phyloP scores from a whole-genome alignment of 1,140 invertebrate genomes.

The Drosophila bocki region DNA sequence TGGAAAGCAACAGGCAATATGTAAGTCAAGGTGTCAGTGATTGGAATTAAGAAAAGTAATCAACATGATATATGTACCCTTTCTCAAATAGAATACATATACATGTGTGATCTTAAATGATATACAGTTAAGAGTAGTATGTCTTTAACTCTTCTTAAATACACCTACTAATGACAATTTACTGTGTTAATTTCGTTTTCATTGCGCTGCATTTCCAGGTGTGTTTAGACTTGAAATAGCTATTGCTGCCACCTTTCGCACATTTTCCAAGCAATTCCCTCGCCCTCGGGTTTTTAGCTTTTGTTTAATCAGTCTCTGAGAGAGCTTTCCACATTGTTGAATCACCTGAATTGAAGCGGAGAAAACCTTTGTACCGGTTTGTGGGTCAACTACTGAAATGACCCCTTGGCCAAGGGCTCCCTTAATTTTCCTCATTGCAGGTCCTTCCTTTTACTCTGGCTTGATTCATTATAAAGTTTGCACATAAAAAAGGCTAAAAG shows the following conservation, averaged over 20 bases:
- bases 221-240: not conserved
- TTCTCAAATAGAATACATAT: not conserved
- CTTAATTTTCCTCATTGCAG: conserved; percentile 20
- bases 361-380: conserved; percentile 54
- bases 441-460: conserved; percentile 26
- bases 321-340: conserved; percentile 40
- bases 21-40: conserved; percentile 52
- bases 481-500: conserved; percentile 16
- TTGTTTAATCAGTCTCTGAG: conserved; percentile 62
- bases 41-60: conserved; percentile 13
- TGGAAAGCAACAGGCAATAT: conserved; percentile 55
- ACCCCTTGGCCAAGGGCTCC: conserved; percentile 37
- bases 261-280: conserved; percentile 28
- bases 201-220: conserved; percentile 2
- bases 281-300: conserved; percentile 41
- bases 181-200: conserved; percentile 14
- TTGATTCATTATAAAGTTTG: conserved; percentile 28
- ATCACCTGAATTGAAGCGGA: conserved; percentile 22
- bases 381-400: conserved; percentile 64
- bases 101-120: not conserved
- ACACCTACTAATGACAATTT: not conserved
- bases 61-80: not conserved
- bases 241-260: conserved; percentile 35
- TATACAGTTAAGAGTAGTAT: not conserved
- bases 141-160: not conserved